Base-by-base conservation (phyloP, 2,888 invertebrate genomes). In the Aporophyla lueneburgensis region DNA sequence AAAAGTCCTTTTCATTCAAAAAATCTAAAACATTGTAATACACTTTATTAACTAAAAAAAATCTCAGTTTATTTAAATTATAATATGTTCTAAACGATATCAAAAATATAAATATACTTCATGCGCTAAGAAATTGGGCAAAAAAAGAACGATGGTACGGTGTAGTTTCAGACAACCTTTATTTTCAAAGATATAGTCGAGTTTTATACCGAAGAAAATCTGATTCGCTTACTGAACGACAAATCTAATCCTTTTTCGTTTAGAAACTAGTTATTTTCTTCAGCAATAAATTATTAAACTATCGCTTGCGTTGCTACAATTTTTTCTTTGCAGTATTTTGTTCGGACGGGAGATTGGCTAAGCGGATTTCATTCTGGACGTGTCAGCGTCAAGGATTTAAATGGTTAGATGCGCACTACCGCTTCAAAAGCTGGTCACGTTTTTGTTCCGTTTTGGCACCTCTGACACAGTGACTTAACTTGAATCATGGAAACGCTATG, bases 241-340 rank as follows among this genome's bases (percentile, higher is more conserved):
- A 78, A 84, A 86, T 87, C 66, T 87, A 80, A 87, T 85, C 74
- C 65, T 69, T 71, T 80, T 40, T 72, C 70, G 65, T 71, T 71
- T 67, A 73, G 59, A 76, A 86, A 83, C 69, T 74, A 80, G 61
- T 75, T 85, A 76, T 78, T 75, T 82, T 77, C 66, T 79, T 74
- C 56, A 40, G 67, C 58, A 51, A 70, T 73, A 71, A 77, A 73
- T 84, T 85, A 77, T 73, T 71, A 73, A 77, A 68, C 77, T 63
- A 59, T 76, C 70, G 67, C 58, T 59, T 70, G 58, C 54, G 43
- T 62, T 14, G 58, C 24, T 56, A 40, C 3, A 3, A 2, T 59
- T 66, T 80, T 75, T 81, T 63, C 46, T 70, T 66, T 46, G 14
- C 6, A 19, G 16, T 53, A 59, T 67, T 81, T 66, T 59, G 66